phyloP scores from a whole-genome alignment of 2,113 vertebrate species.

The Nettapus auritus region DNA sequence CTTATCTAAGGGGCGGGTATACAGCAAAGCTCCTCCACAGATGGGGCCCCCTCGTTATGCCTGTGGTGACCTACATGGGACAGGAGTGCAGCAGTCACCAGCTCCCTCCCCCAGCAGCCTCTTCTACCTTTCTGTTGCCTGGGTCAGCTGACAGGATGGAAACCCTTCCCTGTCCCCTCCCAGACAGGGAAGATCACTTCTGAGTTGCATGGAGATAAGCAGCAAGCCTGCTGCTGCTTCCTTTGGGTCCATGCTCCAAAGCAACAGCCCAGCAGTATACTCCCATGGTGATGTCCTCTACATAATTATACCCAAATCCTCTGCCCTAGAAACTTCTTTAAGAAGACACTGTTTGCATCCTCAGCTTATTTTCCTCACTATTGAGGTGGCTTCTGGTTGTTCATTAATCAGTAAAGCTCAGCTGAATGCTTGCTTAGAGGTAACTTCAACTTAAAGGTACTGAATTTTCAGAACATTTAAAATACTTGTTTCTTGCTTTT shows the following conservation, averaged over 20 bases:
- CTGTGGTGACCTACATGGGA: neutral
- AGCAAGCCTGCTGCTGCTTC: neutral
- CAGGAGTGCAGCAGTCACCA: neutral
- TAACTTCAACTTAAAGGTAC: neutral
- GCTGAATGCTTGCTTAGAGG: neutral
- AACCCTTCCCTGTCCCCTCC: neutral
- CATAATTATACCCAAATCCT: fast-evolving
- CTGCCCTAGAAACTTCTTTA: neutral
- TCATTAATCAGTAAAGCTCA: neutral
- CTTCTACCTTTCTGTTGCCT: neutral
- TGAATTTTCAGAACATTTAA: neutral
- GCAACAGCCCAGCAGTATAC: neutral
- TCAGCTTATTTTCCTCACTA: neutral
- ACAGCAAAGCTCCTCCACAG: neutral
- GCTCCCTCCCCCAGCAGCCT: neutral
- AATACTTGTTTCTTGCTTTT: neutral
- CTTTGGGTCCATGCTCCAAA: neutral
- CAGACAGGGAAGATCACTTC: neutral
- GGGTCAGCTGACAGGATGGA: neutral
- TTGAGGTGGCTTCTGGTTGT: neutral
- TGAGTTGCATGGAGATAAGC: neutral
- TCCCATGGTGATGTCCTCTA: neutral
- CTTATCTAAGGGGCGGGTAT: neutral
- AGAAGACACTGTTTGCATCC: neutral
- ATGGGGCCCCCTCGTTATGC: neutral